Base-by-base conservation (phyloP, 2,797 vertebrate species). In the Muscicapa striata region DNA sequence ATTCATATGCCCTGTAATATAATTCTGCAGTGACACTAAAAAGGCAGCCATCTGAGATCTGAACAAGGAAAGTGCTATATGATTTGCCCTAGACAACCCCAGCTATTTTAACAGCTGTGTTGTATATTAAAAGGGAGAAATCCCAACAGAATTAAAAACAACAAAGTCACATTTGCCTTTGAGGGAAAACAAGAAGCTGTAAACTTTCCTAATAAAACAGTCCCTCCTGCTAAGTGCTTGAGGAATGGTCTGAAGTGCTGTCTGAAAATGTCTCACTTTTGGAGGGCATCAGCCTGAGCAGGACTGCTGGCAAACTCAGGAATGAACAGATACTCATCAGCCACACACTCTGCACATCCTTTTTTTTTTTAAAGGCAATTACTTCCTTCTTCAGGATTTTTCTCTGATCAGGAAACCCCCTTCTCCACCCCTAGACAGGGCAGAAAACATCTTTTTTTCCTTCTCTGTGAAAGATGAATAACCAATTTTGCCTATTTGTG, bases 41-140 rank as follows among this genome's bases (percentile, higher is more conserved):
- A 96, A 96, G 87, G 86, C 96, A 81, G 73, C 76, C 76, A 78
- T 96, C 92, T 83, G 68, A 90, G 68, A 88, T 93, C 89, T 54
- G 78, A 96, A 97, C 96, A 97, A 97, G 96, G 94, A 94, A 95
- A 96, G 94, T 70, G 93, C 96, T 96, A 94, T 97, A 96, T 80
- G 69, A 95, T 95, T 93, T 92, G 96, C 96, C 88, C 96, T 91
- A 29, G 87, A 96, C 97, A 95, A 88, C 93, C 95, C 87, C 49
- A 95, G 90, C 86, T 97, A 97, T 97, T 98, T 98, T 97, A 97
- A 98, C 94, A 96, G 97, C 97, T 98, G 96, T 7, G 62, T 89
- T 96, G 92, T 96, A 80, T 93, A 94, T 95, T 96, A 96, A 97
- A 94, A 95, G 91, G 77, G 93, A 95, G 29, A 74, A 62, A 96